Evolutionary conservation across 2,797 vertebrate species (phyloP).

Genomic region (Nothura maculosa): DNA sequence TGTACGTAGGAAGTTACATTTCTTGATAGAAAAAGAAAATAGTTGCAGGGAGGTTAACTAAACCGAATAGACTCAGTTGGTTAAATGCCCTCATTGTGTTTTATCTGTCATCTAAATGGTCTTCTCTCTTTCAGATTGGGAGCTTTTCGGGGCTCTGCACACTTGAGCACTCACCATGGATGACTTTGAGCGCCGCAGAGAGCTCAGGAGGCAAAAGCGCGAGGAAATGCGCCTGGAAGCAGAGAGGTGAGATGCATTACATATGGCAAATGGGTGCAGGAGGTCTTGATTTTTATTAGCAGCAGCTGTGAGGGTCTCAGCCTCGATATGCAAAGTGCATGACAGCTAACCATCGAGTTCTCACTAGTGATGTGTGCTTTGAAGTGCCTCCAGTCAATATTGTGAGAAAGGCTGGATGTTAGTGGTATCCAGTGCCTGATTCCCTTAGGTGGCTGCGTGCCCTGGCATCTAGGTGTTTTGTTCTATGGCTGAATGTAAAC

Average conservation of each 20-base stretch:
- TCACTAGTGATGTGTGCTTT: fast-evolving
- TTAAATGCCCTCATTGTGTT: neutral
- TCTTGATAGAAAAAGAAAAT: slow-evolving; percentile 61
- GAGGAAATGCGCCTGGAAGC: slow-evolving; percentile 98
- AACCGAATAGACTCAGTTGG: neutral
- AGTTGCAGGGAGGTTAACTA: neutral
- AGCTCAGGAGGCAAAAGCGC: slow-evolving; percentile 96
- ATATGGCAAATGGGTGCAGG: neutral
- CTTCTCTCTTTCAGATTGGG: slow-evolving; percentile 45
- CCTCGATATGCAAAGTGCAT: neutral
- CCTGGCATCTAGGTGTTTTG: neutral
- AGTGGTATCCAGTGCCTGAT: neutral
- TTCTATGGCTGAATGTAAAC: neutral
- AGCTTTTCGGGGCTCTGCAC: slow-evolving; percentile 70
- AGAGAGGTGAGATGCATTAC: slow-evolving; percentile 86
- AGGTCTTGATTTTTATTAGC: neutral
- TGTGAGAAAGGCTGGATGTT: neutral
- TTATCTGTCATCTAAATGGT: neutral
- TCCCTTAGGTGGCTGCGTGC: neutral
- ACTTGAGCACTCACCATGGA: slow-evolving; percentile 88
- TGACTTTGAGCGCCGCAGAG: slow-evolving; percentile 97
- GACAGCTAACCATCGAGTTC: neutral
- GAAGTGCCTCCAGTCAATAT: neutral
- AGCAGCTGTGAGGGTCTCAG: slow-evolving; percentile 1
- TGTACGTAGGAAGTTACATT: slow-evolving; percentile 16